Base-by-base conservation (phyloP, 1,140 invertebrate genomes). In the Drosophila ironensis region DNA sequence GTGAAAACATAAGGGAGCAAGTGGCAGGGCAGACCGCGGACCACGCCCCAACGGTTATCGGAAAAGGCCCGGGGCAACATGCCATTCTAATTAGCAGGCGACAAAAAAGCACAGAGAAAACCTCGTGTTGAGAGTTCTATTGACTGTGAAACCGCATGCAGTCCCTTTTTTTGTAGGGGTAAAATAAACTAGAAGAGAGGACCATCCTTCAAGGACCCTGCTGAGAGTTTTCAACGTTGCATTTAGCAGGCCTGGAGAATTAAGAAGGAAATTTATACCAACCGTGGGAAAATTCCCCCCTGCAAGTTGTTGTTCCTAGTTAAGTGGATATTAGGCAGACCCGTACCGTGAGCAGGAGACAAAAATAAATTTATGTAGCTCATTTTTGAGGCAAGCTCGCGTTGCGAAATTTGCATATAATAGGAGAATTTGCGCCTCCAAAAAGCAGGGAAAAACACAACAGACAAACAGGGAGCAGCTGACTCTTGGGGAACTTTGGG, bases 341-440 rank as follows among this genome's bases (percentile, higher is more conserved):
- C 33, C 40, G 19, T 22, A 27, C 27, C 48, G 16, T 20, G 45
- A 11, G 19, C 16, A 19, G n/a, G 5, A 24, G 11, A 12, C 40
- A 45, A 52, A 45, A 59, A 11, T 17, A 61, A 81, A 76, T 81
- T 82, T 82, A 82, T 82, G 77, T 68, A 63, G 76, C 72, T 76
- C 77, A 76, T 82, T 72, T 76, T 68, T 47, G 60, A 38, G 71
- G 59, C 71, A 46, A 46, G 24, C 56, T 61, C 14, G 57, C 19
- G 63, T 35, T 56, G 47, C 61, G 53, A 51, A 80, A 80, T 81
- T 81, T 81, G 77, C 77, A 81, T 82, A 82, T 82, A 76, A 69
- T 82, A 63, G 60, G 17, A 72, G 70, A 76, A 82, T 72, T 63
- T 72, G 51, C 77, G 51, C 51, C 51, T 24, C 24, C 17, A 24